These are phyloP conservation scores for Trichogramma pretiosum DNA, from an alignment of 1,140 invertebrate species.

Conservation along the genomic window DNA sequence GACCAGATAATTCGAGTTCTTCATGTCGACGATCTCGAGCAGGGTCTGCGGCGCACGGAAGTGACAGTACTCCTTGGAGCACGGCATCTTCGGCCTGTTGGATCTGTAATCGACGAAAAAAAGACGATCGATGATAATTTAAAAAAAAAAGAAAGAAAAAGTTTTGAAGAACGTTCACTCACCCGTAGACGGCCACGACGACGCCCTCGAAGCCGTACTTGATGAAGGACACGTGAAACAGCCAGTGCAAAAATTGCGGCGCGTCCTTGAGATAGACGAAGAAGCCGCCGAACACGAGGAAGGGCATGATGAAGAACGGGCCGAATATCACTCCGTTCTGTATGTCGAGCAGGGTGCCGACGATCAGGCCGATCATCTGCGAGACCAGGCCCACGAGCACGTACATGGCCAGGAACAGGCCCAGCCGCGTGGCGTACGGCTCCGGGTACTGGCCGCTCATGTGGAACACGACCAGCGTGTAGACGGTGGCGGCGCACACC, in stretches of 20 bases:
- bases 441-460: constrained; percentile 66
- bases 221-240: constrained; percentile 78
- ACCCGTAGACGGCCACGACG: constrained; percentile 59
- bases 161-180: too few relatives aligned
- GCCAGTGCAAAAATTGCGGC: constrained; percentile 68
- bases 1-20: constrained; percentile 56
- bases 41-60: constrained; percentile 60
- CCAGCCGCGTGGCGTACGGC: constrained; percentile 57
- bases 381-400: constrained; percentile 73
- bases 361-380: constrained; percentile 72
- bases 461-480: constrained; percentile 70
- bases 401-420: constrained; percentile 61
- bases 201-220: constrained; percentile 72
- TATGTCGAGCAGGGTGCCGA: constrained; percentile 61
- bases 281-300: constrained; percentile 82
- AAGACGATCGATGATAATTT: neutral
- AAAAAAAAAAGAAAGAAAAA: neutral
- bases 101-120: constrained; percentile 43
- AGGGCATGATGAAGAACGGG: constrained; percentile 73
- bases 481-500: constrained; percentile 63
- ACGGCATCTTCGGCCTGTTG: constrained; percentile 57
- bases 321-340: constrained; percentile 78
- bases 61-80: constrained; percentile 59
- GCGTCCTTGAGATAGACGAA: constrained; percentile 79
- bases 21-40: constrained; percentile 65